phyloP scores from a whole-genome alignment of 2,797 vertebrate species.

The Molossus alvarezi region DNA sequence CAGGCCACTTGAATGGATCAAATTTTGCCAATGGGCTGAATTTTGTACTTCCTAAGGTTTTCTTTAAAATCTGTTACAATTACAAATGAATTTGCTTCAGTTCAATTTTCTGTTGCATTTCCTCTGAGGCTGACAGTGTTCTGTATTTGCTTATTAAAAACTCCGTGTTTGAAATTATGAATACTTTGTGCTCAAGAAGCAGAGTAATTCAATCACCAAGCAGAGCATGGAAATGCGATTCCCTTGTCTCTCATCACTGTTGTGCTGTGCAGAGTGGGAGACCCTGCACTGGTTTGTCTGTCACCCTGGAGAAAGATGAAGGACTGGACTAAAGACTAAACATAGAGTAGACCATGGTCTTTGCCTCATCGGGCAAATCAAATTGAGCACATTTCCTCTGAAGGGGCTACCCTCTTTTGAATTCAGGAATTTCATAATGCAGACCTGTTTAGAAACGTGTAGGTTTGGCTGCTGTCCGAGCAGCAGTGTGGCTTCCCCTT shows the following conservation, averaged over 20 bases:
- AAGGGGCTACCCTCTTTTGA: background rate
- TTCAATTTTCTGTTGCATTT: constrained; percentile 71
- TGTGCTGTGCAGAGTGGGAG: background rate
- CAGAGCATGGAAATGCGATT: background rate
- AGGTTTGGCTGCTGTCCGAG: background rate
- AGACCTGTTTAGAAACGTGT: background rate
- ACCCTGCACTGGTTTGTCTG: background rate
- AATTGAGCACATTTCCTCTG: background rate
- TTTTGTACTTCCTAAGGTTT: constrained; percentile 16
- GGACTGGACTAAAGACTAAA: background rate
- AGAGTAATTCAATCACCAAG: background rate
- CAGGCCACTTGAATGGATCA: constrained; percentile 7
- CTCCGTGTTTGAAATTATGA: constrained; percentile 24
- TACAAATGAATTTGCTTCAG: constrained; percentile 41
- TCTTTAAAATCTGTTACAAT: constrained; percentile 41
- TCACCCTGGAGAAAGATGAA: background rate
- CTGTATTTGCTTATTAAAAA: constrained; percentile 57
- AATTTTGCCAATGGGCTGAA: constrained; percentile 22
- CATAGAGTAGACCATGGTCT: background rate
- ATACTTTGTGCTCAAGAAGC: constrained; percentile 15
- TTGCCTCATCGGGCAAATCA: background rate
- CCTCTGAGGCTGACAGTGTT: constrained; percentile 36
- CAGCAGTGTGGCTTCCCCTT: background rate
- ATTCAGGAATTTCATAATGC: background rate
- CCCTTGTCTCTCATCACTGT: background rate